These are phyloP conservation scores for Neuroscelio doddi DNA, from an alignment of 2,888 invertebrate genomes.

Conservation along the genomic window DNA sequence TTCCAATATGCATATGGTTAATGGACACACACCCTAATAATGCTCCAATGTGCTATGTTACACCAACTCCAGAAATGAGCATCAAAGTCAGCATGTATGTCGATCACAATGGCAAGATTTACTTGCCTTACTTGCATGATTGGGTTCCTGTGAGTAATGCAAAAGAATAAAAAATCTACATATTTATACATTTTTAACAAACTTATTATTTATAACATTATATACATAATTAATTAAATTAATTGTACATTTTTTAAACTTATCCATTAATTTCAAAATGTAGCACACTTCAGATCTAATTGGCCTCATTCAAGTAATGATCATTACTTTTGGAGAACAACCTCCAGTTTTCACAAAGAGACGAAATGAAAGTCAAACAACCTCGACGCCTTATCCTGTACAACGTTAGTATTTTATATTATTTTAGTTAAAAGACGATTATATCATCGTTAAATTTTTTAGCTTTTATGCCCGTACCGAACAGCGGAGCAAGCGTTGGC, in stretches of 20 bases:
- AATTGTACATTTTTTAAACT: not conserved
- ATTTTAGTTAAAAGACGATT: too few relatives aligned
- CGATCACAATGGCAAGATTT: conserved; percentile 95
- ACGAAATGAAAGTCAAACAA: conserved; percentile 72
- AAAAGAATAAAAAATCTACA: too few relatives aligned
- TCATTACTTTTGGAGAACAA: conserved; percentile 92
- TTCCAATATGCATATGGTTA: conserved; percentile 96
- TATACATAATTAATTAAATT: not conserved
- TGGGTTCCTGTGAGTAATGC: conserved; percentile 87
- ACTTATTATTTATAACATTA: not conserved
- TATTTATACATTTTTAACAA: not conserved
- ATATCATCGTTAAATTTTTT: too few relatives aligned
- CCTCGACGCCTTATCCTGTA: conserved; percentile 74
- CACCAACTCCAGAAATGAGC: conserved; percentile 95
- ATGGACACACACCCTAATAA: conserved; percentile 98
- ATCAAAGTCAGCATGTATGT: conserved; percentile 96
- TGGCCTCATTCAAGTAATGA: conserved; percentile 92
- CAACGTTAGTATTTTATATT: conserved; percentile 74
- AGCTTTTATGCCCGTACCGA: conserved; percentile 71
- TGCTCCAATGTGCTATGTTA: conserved; percentile 95
- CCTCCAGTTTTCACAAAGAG: conserved; percentile 93
- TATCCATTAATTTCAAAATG: not conserved
- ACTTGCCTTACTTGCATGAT: conserved; percentile 96
- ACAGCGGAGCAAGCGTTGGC: conserved; percentile 36
- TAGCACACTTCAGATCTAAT: conserved; percentile 86